Base-by-base conservation (phyloP, 2,888 invertebrate species). In the Hedya salicella region DNA sequence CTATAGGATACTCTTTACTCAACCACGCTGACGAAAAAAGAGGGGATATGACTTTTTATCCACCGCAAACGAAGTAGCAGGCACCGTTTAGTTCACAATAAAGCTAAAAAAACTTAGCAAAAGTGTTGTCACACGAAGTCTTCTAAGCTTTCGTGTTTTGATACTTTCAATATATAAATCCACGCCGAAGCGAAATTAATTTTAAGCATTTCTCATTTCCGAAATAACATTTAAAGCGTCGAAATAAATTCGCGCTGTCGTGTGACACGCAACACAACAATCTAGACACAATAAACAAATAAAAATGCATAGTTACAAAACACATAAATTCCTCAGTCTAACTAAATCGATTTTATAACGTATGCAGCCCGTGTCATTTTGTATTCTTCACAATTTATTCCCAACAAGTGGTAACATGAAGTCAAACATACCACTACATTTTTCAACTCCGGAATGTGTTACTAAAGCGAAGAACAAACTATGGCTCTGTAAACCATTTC, bases 361-460 rank as follows among this genome's bases (percentile, higher is more conserved):
- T 16, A 13, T 19, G 44, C 59, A 65, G 17, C n/a, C 36, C 30
- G 21, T 19, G 44, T 39, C 36, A 39, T 36, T 36, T 59, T 46
- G 36, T 59, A 32, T 40, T 17, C 42, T 65, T 44, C 14, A 57
- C 21, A 42, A 59, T 59, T 59, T 52, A 65, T 60, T 11, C 11
- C 65, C 14, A 50, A 52, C 65, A 53, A 60, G 39, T 65, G 46
- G 14, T 40, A 59, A 61, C 54, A 54, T 30, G 17, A 16, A 21
- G 19, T 40, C 60, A 66, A 60, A 61, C 60, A 61, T 21, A 61
- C 53, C 53, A 53, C 65, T 42, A 49, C 61, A 66, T 66, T 61
- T 66, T 66, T 66, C 65, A 54, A 53, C 54, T 49, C 49, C 2
- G 60, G 61, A 66, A 66, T 66, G 66, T 61, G 66, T 49, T 60